Evolutionary conservation across 2,113 vertebrate species (phyloP).

Genomic region (Clarias batrachus): DNA sequence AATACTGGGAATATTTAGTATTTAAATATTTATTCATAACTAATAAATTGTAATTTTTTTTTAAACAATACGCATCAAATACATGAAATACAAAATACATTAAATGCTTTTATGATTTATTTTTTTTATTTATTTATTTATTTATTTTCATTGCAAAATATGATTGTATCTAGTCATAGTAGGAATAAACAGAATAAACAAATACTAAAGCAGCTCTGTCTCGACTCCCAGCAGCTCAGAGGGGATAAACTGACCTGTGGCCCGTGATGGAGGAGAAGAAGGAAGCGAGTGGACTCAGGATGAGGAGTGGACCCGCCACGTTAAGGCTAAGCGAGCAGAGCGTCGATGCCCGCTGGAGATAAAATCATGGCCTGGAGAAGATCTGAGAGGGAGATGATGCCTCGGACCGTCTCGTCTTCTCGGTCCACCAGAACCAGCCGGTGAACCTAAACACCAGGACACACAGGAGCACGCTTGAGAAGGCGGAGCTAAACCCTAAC

Average conservation of each 20-base stretch:
- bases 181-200: background rate
- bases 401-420: constrained; percentile 75
- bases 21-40: no score
- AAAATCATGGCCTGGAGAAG: constrained; percentile 94
- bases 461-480: background rate
- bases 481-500: background rate
- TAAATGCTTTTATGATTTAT: no score
- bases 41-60: no score
- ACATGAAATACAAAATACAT: no score
- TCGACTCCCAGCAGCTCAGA: background rate
- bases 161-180: background rate
- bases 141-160: no score
- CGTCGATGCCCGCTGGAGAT: constrained; percentile 88
- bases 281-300: background rate
- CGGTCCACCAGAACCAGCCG: constrained; percentile 92
- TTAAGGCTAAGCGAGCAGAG: constrained; percentile 80
- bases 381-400: constrained; percentile 94
- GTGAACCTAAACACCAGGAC: constrained; percentile 80
- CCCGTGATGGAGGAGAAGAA: constrained; percentile 10
- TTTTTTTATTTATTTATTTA: no score
- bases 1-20: no score
- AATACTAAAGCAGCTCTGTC: background rate
- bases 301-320: constrained; percentile 19
- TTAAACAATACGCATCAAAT: no score
- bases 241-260: constrained; percentile 13